Conservation (phyloP, 2,888 invertebrate genomes). For the Papilio demoleus region DNA sequence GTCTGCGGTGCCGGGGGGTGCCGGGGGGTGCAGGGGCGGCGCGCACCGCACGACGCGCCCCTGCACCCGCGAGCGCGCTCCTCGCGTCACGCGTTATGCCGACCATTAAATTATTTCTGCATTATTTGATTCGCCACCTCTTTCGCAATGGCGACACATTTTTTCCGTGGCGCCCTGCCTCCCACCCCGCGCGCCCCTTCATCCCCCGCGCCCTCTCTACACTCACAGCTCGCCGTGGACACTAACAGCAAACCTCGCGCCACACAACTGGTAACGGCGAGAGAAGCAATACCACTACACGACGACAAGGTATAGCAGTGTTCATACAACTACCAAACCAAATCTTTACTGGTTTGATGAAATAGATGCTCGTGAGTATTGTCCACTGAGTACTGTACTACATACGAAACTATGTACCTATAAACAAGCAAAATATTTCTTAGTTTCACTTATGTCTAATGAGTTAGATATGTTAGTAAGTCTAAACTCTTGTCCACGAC, state of each 20-base stretch:
- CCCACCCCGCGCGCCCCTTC: neutral
- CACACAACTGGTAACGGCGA: neutral
- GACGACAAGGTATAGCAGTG: too few species aligned
- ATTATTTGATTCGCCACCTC: conserved; percentile 82
- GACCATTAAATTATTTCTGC: conserved; percentile 80
- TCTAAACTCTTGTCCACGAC: too few species aligned
- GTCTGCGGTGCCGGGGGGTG: conserved; percentile 42
- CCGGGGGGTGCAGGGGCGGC: conserved; percentile 45
- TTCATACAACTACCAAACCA: too few species aligned
- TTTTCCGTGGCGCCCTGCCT: conserved; percentile 47
- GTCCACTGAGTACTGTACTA: too few species aligned
- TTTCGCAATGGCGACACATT: conserved; percentile 80
- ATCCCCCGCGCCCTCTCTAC: neutral
- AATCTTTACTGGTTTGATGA: too few species aligned
- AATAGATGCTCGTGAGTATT: too few species aligned
- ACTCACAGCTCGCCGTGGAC: neutral
- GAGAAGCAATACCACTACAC: too few species aligned
- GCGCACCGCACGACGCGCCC: conserved; percentile 22
- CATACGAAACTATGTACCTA: too few species aligned
- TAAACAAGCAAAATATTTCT: too few species aligned
- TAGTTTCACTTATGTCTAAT: too few species aligned
- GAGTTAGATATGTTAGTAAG: too few species aligned
- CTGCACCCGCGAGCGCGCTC: conserved; percentile 57
- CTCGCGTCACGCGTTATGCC: conserved; percentile 52
- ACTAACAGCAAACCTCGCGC: neutral